phyloP scores from a whole-genome alignment of 2,797 vertebrate genomes.

The Rhincodon typus region DNA sequence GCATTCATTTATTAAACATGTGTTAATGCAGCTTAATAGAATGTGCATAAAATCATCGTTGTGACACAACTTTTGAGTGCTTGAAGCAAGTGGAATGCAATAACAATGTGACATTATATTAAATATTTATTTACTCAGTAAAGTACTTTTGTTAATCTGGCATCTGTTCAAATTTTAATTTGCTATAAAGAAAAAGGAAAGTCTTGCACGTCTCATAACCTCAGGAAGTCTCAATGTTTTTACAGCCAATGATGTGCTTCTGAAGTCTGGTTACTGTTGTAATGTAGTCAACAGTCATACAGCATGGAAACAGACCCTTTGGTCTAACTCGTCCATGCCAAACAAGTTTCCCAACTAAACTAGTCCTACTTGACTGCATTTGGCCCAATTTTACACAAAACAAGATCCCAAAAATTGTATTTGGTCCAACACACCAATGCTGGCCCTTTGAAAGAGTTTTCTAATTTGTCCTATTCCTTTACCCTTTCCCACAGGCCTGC shows the following conservation, averaged over 20 bases:
- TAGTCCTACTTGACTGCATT: too few species aligned
- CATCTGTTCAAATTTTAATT: not conserved
- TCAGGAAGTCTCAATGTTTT: not conserved
- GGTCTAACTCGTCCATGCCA: too few species aligned
- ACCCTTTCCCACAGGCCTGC: too few species aligned
- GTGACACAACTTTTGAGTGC: too few species aligned
- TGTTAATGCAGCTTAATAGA: not conserved
- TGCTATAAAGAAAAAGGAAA: not conserved
- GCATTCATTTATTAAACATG: not conserved
- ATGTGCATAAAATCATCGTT: not conserved
- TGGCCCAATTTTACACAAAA: too few species aligned
- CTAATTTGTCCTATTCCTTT: too few species aligned
- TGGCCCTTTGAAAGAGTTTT: too few species aligned
- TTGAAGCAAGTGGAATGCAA: not conserved
- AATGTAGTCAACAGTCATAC: not conserved
- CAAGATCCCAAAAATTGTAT: too few species aligned
- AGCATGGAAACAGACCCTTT: too few species aligned
- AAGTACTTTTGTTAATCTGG: not conserved
- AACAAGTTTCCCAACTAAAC: too few species aligned
- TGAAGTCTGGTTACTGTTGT: not conserved
- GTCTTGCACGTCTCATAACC: not conserved
- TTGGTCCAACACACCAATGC: too few species aligned
- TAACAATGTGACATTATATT: not conserved
- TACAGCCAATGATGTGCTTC: not conserved
- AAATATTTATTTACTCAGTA: not conserved